A percentile compares a stretch with the other conserved stretches of the same genome.
These are phyloP conservation scores for Electrophaes corylata DNA, from an alignment of 2,888 invertebrate genomes.

Conservation along the genomic window DNA sequence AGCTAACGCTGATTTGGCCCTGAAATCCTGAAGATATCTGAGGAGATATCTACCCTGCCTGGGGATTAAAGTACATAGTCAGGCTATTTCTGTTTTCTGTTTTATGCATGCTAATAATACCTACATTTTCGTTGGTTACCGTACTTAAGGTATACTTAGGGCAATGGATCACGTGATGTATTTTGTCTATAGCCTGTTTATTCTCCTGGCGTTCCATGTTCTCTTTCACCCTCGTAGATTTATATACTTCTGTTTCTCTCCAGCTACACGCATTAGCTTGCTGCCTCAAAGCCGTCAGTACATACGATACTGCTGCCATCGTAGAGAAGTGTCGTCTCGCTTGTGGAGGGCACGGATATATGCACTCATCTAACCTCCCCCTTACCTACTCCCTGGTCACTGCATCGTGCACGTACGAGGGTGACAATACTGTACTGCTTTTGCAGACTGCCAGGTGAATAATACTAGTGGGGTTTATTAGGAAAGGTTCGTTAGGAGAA, in stretches of 20 bases:
- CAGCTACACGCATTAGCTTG: conserved; percentile 95
- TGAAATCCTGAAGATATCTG: too few species aligned
- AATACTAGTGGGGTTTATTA: too few species aligned
- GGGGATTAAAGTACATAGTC: too few species aligned
- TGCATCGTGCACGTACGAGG: conserved; percentile 97
- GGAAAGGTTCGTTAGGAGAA: too few species aligned
- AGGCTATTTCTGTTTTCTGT: too few species aligned
- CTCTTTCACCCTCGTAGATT: neutral
- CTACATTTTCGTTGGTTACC: too few species aligned
- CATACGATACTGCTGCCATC: conserved; percentile 88
- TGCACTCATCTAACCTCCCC: conserved; percentile 93
- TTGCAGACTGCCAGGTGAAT: conserved; percentile 92
- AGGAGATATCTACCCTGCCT: too few species aligned
- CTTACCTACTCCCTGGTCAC: conserved; percentile 91
- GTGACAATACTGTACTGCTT: conserved; percentile 96
- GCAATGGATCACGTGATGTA: too few species aligned
- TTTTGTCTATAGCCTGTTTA: too few species aligned
- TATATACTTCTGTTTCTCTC: conserved; percentile 36
- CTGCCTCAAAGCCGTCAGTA: conserved; percentile 94
- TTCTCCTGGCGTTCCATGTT: neutral
- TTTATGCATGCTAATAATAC: too few species aligned
- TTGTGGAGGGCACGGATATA: conserved; percentile 98
- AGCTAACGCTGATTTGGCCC: too few species aligned
- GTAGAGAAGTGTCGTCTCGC: conserved; percentile 93
- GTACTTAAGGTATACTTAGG: too few species aligned